Conservation (phyloP, 1,140 invertebrate species). For the Drosophila ambigua region DNA sequence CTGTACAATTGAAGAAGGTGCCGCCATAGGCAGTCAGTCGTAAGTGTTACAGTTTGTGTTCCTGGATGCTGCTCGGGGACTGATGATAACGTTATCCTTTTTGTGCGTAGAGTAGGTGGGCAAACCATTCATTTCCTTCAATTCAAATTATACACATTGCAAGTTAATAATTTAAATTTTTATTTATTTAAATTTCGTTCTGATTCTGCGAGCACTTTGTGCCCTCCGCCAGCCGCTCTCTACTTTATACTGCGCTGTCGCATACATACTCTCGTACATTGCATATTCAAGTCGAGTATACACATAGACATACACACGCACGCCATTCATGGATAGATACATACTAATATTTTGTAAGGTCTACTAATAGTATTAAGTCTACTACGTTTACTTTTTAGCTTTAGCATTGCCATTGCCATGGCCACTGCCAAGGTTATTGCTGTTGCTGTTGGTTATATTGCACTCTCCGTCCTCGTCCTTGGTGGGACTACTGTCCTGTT, state of each 20-base stretch:
- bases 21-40: not conserved
- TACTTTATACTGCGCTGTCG: constrained; percentile 4
- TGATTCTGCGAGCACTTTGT: constrained; percentile 42
- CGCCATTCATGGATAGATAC: constrained; percentile 49
- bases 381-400: constrained; percentile 61
- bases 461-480: constrained; percentile 49
- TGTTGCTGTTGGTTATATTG: constrained; percentile 53
- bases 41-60: constrained; percentile 40
- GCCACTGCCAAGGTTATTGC: constrained; percentile 4
- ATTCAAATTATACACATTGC: constrained; percentile 5
- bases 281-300: constrained; percentile 2
- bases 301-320: constrained; percentile 24
- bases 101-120: not conserved
- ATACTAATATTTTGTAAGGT: constrained; percentile 40
- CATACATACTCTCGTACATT: not conserved
- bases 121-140: not conserved
- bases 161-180: constrained; percentile 39
- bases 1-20: constrained; percentile 86
- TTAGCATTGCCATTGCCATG: constrained; percentile 57
- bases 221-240: constrained; percentile 4
- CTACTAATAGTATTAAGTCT: not conserved
- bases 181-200: constrained; percentile 44
- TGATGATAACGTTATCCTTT: constrained; percentile 9
- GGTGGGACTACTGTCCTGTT: constrained; percentile 17
- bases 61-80: not conserved